Evolutionary conservation across 1,140 invertebrate species (phyloP).

Genomic region (Lordiphosa collinella): DNA sequence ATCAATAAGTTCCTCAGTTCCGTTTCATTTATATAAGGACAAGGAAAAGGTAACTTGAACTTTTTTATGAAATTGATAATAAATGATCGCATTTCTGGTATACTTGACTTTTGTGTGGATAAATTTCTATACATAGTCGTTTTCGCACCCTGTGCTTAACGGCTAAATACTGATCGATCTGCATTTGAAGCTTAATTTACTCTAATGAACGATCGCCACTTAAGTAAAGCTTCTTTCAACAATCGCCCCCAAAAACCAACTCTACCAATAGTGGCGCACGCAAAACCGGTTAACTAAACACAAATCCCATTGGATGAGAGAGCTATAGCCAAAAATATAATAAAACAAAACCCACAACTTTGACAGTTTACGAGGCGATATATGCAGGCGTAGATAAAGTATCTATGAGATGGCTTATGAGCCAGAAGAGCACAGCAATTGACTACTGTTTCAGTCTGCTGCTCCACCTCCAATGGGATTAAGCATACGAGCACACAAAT

Average conservation of each 20-base stretch:
- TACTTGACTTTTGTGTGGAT: no score
- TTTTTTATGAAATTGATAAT: no score
- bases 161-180: no score
- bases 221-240: neutral
- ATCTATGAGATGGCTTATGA: conserved; percentile 21
- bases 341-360: conserved; percentile 4
- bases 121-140: no score
- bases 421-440: conserved; percentile 54
- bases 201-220: neutral
- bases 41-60: no score
- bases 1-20: no score
- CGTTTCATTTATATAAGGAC: no score
- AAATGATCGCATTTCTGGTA: no score
- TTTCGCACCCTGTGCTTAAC: no score
- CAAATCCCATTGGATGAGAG: conserved; percentile 68
- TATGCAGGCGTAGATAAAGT: conserved; percentile 38
- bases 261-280: conserved; percentile 36
- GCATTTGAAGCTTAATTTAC: neutral
- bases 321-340: conserved; percentile 18
- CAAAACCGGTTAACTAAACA: conserved; percentile 56
- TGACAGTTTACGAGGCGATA: conserved; percentile 41
- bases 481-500: conserved; percentile 27
- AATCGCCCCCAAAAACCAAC: conserved; percentile 3
- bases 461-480: conserved; percentile 74
- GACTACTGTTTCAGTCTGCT: conserved; percentile 9